phyloP scores from a whole-genome alignment of 2,888 invertebrate genomes.

The Ophion costatus region DNA sequence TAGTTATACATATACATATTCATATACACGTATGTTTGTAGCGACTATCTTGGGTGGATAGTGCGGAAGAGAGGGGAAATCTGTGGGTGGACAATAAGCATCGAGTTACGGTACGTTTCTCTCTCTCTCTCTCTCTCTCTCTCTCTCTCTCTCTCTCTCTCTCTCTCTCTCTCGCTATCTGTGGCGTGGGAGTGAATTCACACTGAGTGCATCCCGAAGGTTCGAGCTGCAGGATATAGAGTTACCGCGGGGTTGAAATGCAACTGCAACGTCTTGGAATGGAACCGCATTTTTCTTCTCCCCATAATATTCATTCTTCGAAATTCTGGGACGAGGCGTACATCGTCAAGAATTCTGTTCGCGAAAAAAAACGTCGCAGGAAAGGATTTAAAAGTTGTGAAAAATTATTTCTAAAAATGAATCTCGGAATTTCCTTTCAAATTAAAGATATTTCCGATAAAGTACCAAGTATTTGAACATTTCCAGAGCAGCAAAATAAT shows the following conservation, averaged over 20 bases:
- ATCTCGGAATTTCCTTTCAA: too few relatives aligned
- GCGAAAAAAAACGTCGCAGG: neutral
- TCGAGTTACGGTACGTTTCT: constrained; percentile 50
- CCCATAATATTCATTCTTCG: constrained; percentile 1
- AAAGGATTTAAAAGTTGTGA: too few relatives aligned
- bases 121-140: too few relatives aligned
- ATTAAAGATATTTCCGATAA: too few relatives aligned
- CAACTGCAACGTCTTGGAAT: constrained; percentile 38
- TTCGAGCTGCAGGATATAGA: constrained; percentile 45
- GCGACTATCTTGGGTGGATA: constrained; percentile 12
- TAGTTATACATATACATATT: neutral
- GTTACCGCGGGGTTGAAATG: constrained; percentile 43
- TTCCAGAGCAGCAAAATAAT: too few relatives aligned
- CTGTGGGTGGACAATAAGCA: constrained; percentile 53
- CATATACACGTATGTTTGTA: constrained; percentile 3
- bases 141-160: neutral
- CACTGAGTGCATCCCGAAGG: constrained; percentile 39
- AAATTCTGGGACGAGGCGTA: neutral
- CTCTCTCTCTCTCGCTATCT: neutral
- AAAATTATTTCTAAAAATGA: neutral
- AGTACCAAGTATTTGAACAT: too few relatives aligned
- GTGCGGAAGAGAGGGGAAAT: constrained; percentile 20
- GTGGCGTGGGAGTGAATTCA: constrained; percentile 34
- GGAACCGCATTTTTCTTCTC: constrained; percentile 29
- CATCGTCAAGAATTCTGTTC: neutral